Evolutionary conservation across 2,113 vertebrate genomes (phyloP), one percentile per base, ranked within the genome.

Genomic region (Polypterus senegalus): DNA sequence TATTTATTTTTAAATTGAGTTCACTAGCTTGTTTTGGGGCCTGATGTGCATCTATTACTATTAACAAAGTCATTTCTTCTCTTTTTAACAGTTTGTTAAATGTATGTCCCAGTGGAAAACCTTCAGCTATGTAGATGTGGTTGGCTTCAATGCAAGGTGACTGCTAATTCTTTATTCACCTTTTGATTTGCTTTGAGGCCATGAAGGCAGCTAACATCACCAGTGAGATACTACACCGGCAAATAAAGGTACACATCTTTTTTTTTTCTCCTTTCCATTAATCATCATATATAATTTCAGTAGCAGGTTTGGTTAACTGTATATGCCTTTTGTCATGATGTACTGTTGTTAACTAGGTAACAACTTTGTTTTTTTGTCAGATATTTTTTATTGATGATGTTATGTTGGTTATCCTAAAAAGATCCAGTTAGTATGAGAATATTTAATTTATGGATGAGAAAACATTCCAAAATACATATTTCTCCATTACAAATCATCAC

Each of bases 161-260:
- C 65, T 76, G 77, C 73, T 87, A 80, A 82, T 73, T 71, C 61
- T 48, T 71, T 76, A 70, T 76, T 68, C 76, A 52, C 72, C 77
- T 68, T 77, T 78, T 72, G 77, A 71, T 73, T 60, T 73, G 64
- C 60, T 68, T 74, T 81, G 82, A 81, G 78, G 86, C 83, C 84
- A 98, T 98, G 96, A 85, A 89, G 70, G 77, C 89, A 79, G 86
- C 85, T 70, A 98, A 97, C 80, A 93, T 98, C 80, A 91, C 92
- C 66, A 85, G 85, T 67, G 92, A 97, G 70, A 81, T 97, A 76
- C 87, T 95, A 76, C 83, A 83, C 73, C 82, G 95, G 70, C 92
- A 97, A 79, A 93, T 89, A 72, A 87, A 86, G 85, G 87, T 89
- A 66, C 60, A 5, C 49, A 52, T 5, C 11, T 4, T 52, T 4